Base-by-base conservation (phyloP, 2,113 vertebrate species). In the Siphamia tubifer region DNA sequence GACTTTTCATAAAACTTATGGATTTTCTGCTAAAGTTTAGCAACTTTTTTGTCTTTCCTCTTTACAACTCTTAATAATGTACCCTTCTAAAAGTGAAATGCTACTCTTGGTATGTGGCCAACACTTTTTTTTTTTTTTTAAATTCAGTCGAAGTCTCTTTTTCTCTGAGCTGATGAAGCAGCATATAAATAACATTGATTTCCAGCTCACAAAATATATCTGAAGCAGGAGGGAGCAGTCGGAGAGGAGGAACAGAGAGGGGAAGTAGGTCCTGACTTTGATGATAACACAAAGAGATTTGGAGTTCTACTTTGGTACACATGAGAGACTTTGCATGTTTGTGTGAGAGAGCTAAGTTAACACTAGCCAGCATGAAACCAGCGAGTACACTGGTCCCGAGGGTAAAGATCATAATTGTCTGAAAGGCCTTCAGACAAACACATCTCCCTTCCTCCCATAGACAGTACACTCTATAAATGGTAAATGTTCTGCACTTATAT, bases 361-460 rank as follows among this genome's bases (percentile, higher is more conserved):
- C 27, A 63, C 42, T 44, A 23, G 42, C 57, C 52, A 71, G 53
- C 77, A 79, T 55, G 32, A 34, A 56, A 60, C 60, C 71, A 68
- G 56, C 19, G 40, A 54, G 44, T 47, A 32, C 44, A 53, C 0
- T 5, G 31, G 13, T 66, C 84, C 53, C 57, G 0, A 12, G 78
- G 73, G 78, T 74, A 42, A 82, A 60, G 57, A 82, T 84, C 27
- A 30, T 52, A 61, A 82, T 61, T 73, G 52, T 60, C 38, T 57
- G 52, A 61, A 67, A 61, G 21, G 42, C 54, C 47, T 72, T 28
- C 48, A 52, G 74, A 48, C 52, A 73, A 75, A 57, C 54, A 63
- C 30, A 9, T n/a, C 51, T 79, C 27, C 24, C 17, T 7, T 43
- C 55, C 38, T 24, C 52, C 52, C 27, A 27, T 12, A 23, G 53